Evolutionary conservation across 2,888 invertebrate genomes (phyloP), one percentile per base, ranked within the genome.

Genomic region (Clanis bilineata): DNA sequence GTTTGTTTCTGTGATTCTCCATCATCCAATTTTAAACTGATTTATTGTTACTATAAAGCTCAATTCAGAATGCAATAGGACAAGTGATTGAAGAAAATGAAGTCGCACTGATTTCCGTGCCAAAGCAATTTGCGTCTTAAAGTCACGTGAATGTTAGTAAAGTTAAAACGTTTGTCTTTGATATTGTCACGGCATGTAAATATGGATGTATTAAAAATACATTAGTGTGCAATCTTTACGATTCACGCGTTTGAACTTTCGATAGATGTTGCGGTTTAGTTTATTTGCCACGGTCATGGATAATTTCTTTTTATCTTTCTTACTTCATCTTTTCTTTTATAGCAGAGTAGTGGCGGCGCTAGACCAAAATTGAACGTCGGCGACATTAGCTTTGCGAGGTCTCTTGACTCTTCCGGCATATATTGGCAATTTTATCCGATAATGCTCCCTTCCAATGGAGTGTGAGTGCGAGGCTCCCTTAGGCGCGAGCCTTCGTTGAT

Each of bases 191-290:
- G 91, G 79, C 87, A 63, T 65, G 77, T 84, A 83, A 32, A 51
- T 51, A 51, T 79, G 70, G 76, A 76, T 77, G 71, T 88, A 90
- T 91, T 91, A 91, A 91, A 91, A 91, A 87, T 81, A 88, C 90
- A 91, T 91, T 90, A 90, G 86, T 83, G 77, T 74, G 74, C 74
- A 73, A 79, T 78, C 72, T 70, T 58, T 51, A 32, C 56, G 56
- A 57, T 57, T 57, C 43, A 43, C 43, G 41, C 39, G 22, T 59
- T 59, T 41, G 44, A 43, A 28, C 43, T 57, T 43, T 28, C 41
- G 43, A 57, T 47, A 15, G 25, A 47, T 15, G 47, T 28, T 32
- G 18, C 28, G 32, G n/a, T 25, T 23, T 25, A 12, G 43, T 12
- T 44, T 23, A 6, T 23, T 25, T n/a, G n/a, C n/a, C 44, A 45